Evolutionary conservation across 1,140 invertebrate species (phyloP).

Genomic region (Aphaenogaster rudis): DNA sequence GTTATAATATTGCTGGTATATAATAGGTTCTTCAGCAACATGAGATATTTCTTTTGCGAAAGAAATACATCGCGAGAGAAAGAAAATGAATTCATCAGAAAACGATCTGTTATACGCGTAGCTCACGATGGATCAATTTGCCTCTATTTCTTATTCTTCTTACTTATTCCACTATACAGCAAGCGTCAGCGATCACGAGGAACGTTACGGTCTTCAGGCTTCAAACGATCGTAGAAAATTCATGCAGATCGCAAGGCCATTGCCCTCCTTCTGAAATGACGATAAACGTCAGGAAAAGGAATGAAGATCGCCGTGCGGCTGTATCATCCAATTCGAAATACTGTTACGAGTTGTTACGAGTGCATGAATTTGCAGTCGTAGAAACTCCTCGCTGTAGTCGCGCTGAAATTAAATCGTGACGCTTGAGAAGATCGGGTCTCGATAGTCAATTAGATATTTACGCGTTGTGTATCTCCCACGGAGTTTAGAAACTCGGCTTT

Average conservation of each 20-base stretch:
- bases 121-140: conserved; percentile 36
- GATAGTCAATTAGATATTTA: conserved; percentile 28
- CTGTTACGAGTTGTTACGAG: conserved; percentile 42
- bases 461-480: background rate
- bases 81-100: conserved; percentile 17
- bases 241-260: conserved; percentile 56
- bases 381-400: conserved; percentile 6
- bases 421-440: conserved; percentile 45
- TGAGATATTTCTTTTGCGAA: background rate
- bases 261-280: conserved; percentile 52
- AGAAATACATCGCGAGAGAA: background rate
- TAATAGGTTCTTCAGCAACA: background rate
- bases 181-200: conserved; percentile 50
- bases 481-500: conserved; percentile 7
- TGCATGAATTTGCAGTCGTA: conserved; percentile 36
- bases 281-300: conserved; percentile 34
- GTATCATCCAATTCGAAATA: conserved; percentile 43
- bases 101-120: conserved; percentile 28
- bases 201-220: conserved; percentile 51
- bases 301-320: conserved; percentile 24
- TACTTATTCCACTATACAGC: conserved; percentile 14
- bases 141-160: conserved; percentile 38
- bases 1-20: background rate
- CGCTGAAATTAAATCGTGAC: conserved; percentile 32
- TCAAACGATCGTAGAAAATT: conserved; percentile 53